Percentiles rank a stretch among this genome's conserved stretches.
phyloP scores from a whole-genome alignment of 1,140 invertebrate genomes.

The Musca vetustissima region DNA sequence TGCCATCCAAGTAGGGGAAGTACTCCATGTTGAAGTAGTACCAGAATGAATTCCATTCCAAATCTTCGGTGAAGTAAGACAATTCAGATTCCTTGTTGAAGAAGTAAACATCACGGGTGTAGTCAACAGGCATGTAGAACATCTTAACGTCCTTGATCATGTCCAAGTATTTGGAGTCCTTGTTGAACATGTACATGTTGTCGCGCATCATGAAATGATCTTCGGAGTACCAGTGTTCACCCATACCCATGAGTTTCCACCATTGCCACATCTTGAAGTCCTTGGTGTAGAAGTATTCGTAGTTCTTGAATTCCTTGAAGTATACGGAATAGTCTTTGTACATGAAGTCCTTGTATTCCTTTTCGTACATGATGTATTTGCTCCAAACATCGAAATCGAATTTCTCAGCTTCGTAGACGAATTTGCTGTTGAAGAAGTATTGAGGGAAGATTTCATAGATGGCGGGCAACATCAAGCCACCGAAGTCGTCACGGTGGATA shows the following conservation, averaged over 20 bases:
- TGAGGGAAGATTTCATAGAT: constrained; percentile 64
- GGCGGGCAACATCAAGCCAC: constrained; percentile 60
- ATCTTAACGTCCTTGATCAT: constrained; percentile 26
- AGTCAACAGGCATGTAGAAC: constrained; percentile 41
- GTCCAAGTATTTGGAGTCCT: constrained; percentile 21
- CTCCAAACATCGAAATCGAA: constrained; percentile 32
- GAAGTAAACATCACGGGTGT: constrained; percentile 66
- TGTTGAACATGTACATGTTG: constrained; percentile 10
- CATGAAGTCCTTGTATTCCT: constrained; percentile 25
- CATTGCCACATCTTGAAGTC: constrained; percentile 53
- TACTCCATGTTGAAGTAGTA: constrained; percentile 65
- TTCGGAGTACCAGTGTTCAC: constrained; percentile 28
- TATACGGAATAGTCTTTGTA: constrained; percentile 19
- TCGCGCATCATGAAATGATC: constrained; percentile 26
- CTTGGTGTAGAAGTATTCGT: constrained; percentile 42
- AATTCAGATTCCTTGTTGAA: constrained; percentile 60
- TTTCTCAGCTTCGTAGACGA: constrained; percentile 30
- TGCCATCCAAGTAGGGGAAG: constrained; percentile 66
- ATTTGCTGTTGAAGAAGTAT: constrained; percentile 54
- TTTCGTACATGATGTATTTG: constrained; percentile 27
- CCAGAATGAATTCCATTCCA: constrained; percentile 67
- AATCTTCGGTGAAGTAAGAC: constrained; percentile 70
- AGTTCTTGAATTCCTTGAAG: constrained; percentile 18
- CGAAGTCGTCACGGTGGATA: constrained; percentile 58
- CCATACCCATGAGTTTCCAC: constrained; percentile 53